Base-by-base conservation (phyloP, 2,888 invertebrate genomes). In the Argynnis bischoffii region DNA sequence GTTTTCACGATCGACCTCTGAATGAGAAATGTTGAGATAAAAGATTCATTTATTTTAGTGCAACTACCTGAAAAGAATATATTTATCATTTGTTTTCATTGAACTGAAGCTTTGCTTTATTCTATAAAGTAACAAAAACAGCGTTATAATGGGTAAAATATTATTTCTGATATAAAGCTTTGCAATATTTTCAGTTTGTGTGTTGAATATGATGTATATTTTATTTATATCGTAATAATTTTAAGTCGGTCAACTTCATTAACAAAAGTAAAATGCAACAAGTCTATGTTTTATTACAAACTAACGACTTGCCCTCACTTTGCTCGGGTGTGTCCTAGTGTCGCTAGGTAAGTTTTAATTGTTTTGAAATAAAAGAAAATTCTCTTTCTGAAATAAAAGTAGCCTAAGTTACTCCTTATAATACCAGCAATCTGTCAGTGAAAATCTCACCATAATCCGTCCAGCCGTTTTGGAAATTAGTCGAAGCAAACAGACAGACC, bases 11-110 rank as follows among this genome's bases (percentile, higher is more conserved):
- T 79, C 74, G 72, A 72, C 70, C 76, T 76, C 76, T 78, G 79
- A 82, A 81, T 78, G 76, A 77, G 74, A 74, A 73, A 85, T 85
- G 79, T 75, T 64, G 66, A 72, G 80, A 85, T 80, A 83, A 78
- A 77, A 80, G 78, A 81, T 82, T 84, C 84, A 83, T 85, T 82
- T 84, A 81, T 81, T 79, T 79, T 81, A 86, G 84, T 84, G 83
- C 81, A 69, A 72, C 68, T 73, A 70, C 67, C 67, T 69, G 71
- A 75, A 76, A 75, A 75, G 71, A 75, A 72, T 76, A 70, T 76
- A 73, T 74, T 75, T 70, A 71, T 73, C 63, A 67, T 67, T 66
- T 69, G 69, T 73, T 66, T 63, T 60, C 66, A 69, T 66, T 65
- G 26, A 67, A 69, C 70, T 71, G 71, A 73, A 53, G 55, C 65